These are phyloP conservation scores for Balanococcus diminutus DNA, from an alignment of 2,888 invertebrate species.

Conservation along the genomic window DNA sequence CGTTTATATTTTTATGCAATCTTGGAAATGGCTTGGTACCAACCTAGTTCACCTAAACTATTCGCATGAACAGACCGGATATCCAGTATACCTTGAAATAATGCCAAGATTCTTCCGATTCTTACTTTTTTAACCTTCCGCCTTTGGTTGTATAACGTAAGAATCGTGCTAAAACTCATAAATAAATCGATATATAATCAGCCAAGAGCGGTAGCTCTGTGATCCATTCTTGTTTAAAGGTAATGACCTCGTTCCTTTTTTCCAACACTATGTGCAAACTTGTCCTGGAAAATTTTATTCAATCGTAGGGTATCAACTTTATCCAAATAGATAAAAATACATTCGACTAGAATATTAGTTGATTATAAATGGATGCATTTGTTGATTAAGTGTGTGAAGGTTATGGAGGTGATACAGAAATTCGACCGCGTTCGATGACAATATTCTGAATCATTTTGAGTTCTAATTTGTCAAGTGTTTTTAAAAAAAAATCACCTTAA, in stretches of 20 bases:
- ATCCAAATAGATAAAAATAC: not conserved
- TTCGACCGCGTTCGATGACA: not conserved
- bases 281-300: slow-evolving; percentile 36
- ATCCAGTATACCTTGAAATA: slow-evolving; percentile 41
- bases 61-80: not conserved
- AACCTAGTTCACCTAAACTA: slow-evolving; percentile 18
- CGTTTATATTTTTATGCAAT: not conserved
- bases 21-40: not conserved
- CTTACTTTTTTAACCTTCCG: slow-evolving; percentile 38
- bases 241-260: slow-evolving; percentile 42
- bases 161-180: slow-evolving; percentile 19
- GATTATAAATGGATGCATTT: slow-evolving; percentile 31
- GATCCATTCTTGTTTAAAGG: slow-evolving; percentile 40
- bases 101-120: slow-evolving; percentile 43
- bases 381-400: not conserved
- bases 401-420: slow-evolving; percentile 16
- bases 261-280: not conserved
- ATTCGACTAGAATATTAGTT: slow-evolving; percentile 5
- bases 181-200: slow-evolving; percentile 42
- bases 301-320: slow-evolving; percentile 25
- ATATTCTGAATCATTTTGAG: not conserved
- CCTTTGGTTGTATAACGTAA: not conserved
- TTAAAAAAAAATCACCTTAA: not conserved
- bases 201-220: slow-evolving; percentile 29
- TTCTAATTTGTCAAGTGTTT: not conserved